Evolutionary conservation across 2,888 invertebrate genomes (phyloP).

Genomic region (Hecatera dysodea): DNA sequence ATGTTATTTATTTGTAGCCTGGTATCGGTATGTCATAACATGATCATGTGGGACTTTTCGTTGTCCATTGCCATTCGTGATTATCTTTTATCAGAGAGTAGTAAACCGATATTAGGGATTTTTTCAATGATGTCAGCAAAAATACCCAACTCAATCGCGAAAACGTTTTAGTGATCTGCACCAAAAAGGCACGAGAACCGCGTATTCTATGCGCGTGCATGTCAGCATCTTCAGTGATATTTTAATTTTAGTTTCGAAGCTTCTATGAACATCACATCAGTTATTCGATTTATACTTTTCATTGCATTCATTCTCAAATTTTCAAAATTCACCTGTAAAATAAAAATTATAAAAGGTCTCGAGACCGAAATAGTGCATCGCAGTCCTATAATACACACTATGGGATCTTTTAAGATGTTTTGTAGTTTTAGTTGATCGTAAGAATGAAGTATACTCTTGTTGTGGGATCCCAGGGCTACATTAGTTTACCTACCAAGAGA

Average conservation of each 20-base stretch:
- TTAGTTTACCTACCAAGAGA: neutral
- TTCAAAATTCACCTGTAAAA: constrained; percentile 19
- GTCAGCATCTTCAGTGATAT: neutral
- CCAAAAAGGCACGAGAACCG: no score
- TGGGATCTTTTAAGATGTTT: no score
- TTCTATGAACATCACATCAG: neutral
- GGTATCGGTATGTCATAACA: neutral
- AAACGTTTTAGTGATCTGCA: no score
- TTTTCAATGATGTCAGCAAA: constrained; percentile 2
- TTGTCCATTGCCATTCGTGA: constrained; percentile 5
- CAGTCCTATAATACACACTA: neutral
- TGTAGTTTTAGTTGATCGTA: no score
- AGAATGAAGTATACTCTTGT: neutral
- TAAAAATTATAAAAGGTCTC: neutral
- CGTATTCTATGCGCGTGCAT: no score
- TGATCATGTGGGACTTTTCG: constrained; percentile 4
- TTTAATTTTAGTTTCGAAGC: neutral
- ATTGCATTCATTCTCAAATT: neutral
- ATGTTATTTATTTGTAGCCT: neutral
- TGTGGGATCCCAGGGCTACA: neutral
- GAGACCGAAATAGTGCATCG: neutral
- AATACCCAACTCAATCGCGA: neutral
- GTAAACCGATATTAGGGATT: neutral
- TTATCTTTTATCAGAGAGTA: neutral
- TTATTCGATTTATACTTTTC: constrained; percentile 2